phyloP scores from a whole-genome alignment of 2,797 vertebrate species.

The Cryptoblepharus egeriae region DNA sequence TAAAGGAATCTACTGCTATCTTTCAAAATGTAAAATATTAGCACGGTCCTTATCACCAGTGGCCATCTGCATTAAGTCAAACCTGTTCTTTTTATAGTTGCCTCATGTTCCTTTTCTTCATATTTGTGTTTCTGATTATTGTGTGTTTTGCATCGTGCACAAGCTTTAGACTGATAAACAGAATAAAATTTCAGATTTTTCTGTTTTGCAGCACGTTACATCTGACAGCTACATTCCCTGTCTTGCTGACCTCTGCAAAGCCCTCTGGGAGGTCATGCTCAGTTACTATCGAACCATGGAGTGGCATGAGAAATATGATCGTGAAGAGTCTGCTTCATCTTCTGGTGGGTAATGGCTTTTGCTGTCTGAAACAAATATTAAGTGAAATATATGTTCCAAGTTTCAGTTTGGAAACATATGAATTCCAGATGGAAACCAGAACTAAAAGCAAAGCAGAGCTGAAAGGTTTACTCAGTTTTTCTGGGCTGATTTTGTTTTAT shows the following conservation, averaged over 20 bases:
- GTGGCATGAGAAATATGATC: constrained; percentile 93
- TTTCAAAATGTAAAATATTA: too few species aligned
- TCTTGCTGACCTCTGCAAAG: constrained; percentile 96
- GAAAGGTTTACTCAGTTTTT: too few species aligned
- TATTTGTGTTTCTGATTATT: neutral
- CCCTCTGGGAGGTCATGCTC: constrained; percentile 98
- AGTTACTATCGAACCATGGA: constrained; percentile 97
- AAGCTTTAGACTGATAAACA: neutral
- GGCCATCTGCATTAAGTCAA: too few species aligned
- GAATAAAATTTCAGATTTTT: neutral
- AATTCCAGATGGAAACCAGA: neutral
- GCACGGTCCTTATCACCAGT: too few species aligned
- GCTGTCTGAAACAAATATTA: neutral
- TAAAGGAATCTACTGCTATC: too few species aligned
- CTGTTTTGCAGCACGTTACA: constrained; percentile 89
- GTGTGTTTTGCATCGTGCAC: neutral
- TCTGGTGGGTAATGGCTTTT: constrained; percentile 77
- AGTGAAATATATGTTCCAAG: neutral
- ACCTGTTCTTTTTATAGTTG: too few species aligned
- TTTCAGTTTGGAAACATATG: neutral
- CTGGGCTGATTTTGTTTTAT: too few species aligned
- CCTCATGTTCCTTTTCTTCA: too few species aligned
- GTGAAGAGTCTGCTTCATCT: constrained; percentile 71
- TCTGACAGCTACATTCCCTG: constrained; percentile 98
- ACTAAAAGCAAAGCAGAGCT: too few species aligned